Percentiles rank a stretch among this genome's conserved stretches.
phyloP scores from a whole-genome alignment of 2,888 invertebrate genomes.

The Eupithecia subumbrata region DNA sequence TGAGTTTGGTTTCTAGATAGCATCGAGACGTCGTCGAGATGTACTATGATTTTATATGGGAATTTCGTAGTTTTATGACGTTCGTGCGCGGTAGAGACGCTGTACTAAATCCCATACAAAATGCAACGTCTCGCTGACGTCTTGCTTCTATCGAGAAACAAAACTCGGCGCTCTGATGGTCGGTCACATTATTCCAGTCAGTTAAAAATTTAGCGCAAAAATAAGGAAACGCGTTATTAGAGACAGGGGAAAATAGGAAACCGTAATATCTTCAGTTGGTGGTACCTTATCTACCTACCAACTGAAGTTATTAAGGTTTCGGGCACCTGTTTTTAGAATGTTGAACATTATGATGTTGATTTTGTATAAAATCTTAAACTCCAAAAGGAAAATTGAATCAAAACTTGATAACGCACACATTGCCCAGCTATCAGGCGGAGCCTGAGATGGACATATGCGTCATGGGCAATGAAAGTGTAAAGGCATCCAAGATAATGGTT shows the following conservation, averaged over 20 bases:
- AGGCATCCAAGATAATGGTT: not conserved
- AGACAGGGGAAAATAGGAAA: not conserved
- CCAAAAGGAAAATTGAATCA: no score
- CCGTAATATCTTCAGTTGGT: not conserved
- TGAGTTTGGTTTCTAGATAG: not conserved
- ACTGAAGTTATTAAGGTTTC: no score
- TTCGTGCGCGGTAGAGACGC: not conserved
- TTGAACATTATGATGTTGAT: no score
- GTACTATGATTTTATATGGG: not conserved
- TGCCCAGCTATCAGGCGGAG: no score
- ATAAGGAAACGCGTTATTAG: not conserved
- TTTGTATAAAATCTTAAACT: no score
- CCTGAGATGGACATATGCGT: no score
- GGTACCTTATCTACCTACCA: no score
- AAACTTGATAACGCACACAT: no score
- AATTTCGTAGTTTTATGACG: not conserved
- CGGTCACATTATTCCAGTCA: not conserved
- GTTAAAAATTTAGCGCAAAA: not conserved
- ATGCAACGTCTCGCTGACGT: not conserved
- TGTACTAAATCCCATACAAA: not conserved
- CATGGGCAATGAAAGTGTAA: not conserved
- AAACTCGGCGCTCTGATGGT: not conserved
- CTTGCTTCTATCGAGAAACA: not conserved
- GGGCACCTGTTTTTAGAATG: no score
- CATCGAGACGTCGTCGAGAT: not conserved